phyloP scores from a whole-genome alignment of 2,113 vertebrate genomes.

The Otis tarda region DNA sequence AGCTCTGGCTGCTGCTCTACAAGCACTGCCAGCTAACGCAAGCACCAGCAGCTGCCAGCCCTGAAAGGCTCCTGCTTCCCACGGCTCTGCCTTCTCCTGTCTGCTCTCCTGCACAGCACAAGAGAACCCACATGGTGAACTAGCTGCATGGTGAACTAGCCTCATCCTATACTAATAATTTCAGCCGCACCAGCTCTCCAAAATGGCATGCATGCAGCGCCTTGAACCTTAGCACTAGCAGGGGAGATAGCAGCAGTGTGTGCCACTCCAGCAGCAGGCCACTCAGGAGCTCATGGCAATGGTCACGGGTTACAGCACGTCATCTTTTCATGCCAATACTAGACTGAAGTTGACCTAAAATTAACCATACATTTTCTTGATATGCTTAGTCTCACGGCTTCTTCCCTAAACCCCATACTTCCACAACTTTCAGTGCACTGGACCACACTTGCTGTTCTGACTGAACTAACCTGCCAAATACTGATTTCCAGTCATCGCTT shows the following conservation, averaged over 20 bases:
- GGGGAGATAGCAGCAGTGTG: background rate
- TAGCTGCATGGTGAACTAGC: background rate
- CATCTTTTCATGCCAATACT: background rate
- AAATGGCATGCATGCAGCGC: background rate
- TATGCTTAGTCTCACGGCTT: background rate
- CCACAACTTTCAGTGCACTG: background rate
- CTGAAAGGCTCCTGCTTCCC: background rate
- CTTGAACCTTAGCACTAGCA: background rate
- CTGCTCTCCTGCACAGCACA: background rate
- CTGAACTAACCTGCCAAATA: background rate
- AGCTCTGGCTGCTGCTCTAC: background rate
- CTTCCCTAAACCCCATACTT: background rate
- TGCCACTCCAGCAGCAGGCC: background rate
- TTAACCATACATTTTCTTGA: background rate
- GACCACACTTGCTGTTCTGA: background rate
- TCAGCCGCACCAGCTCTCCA: background rate
- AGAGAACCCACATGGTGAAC: background rate
- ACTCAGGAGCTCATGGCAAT: background rate
- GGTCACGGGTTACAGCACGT: fast-evolving
- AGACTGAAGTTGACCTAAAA: background rate
- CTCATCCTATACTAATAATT: background rate
- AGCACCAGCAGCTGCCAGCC: background rate
- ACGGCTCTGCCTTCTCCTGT: background rate
- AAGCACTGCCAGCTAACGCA: background rate
- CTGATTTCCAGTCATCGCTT: background rate